Conservation (phyloP, 2,113 vertebrate genomes). For the Gorilla gorilla region DNA sequence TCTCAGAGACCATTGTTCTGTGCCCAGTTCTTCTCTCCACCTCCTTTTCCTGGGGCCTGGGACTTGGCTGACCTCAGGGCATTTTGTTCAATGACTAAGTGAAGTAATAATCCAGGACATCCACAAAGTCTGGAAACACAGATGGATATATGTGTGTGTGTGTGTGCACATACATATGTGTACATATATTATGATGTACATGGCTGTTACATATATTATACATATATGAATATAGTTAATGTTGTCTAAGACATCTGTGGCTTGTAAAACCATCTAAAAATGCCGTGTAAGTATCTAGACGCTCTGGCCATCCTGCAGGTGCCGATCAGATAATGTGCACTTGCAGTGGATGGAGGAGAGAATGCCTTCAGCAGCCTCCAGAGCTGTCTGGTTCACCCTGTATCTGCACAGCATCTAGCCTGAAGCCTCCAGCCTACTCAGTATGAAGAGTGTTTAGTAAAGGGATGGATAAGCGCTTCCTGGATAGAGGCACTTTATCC, state of each 20-base stretch:
- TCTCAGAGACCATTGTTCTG: background rate
- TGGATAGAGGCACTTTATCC: background rate
- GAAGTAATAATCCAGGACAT: background rate
- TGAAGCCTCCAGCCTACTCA: background rate
- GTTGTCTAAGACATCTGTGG: background rate
- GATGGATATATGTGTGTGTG: too few species aligned
- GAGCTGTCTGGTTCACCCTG: background rate
- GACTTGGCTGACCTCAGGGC: background rate
- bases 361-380: background rate
- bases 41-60: too few species aligned
- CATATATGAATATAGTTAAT: fast-evolving
- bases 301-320: too few species aligned
- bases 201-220: background rate
- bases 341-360: background rate
- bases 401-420: background rate
- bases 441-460: background rate
- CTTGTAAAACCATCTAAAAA: background rate
- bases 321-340: background rate
- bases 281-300: background rate
- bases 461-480: fast-evolving
- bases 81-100: background rate
- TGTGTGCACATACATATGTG: fast-evolving
- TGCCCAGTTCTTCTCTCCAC: background rate
- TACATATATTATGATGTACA: fast-evolving
- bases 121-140: background rate